These are phyloP conservation scores for Oncorhynchus keta DNA, from an alignment of 2,113 vertebrate genomes.

Conservation along the genomic window DNA sequence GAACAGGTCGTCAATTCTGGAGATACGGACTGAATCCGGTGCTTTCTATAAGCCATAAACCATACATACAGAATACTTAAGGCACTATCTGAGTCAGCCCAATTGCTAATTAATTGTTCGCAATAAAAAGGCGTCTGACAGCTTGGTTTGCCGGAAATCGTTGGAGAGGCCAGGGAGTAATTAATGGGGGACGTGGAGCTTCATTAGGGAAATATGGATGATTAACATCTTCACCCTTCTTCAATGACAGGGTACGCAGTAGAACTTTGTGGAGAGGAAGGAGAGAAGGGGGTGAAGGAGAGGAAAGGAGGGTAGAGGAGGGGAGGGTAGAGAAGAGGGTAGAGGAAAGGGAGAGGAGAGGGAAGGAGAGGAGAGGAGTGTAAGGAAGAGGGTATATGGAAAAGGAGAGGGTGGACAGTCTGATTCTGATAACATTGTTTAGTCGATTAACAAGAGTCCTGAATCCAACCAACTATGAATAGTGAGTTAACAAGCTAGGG, in stretches of 20 bases:
- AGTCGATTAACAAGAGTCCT: too few relatives aligned
- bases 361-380: neutral
- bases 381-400: neutral
- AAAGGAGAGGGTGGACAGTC: neutral
- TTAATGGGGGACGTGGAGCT: slow-evolving; percentile 67
- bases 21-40: slow-evolving; percentile 45
- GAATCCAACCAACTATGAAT: too few relatives aligned
- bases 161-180: slow-evolving; percentile 64
- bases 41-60: slow-evolving; percentile 57
- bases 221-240: slow-evolving; percentile 76
- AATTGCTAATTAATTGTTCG: slow-evolving; percentile 75
- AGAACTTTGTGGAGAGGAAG: slow-evolving; percentile 33
- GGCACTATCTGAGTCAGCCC: slow-evolving; percentile 64
- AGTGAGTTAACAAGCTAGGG: too few relatives aligned
- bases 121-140: slow-evolving; percentile 62
- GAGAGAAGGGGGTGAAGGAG: neutral
- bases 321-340: neutral
- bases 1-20: slow-evolving; percentile 44
- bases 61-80: slow-evolving; percentile 59
- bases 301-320: neutral
- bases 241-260: slow-evolving; percentile 55
- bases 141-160: slow-evolving; percentile 63
- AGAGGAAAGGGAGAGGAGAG: neutral
- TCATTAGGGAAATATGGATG: slow-evolving; percentile 75
- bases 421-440: too few relatives aligned